Percentiles rank a stretch among this genome's conserved stretches.
phyloP scores from a whole-genome alignment of 2,113 vertebrate species.

The Lepus europaeus region DNA sequence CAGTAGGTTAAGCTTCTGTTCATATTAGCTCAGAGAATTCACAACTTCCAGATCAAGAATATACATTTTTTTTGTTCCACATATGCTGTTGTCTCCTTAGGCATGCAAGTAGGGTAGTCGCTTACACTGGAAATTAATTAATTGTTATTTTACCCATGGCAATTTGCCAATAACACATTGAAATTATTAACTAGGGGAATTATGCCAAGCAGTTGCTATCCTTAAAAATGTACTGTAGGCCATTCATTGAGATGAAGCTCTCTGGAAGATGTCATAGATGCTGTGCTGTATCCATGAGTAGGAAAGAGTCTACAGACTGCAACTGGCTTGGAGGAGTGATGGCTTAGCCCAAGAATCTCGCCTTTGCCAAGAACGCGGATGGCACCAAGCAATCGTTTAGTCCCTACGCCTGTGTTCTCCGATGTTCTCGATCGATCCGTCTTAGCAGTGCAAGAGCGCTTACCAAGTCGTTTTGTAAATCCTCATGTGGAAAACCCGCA shows the following conservation, averaged over 20 bases:
- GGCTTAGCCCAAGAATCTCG: not conserved
- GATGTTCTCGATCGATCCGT: not conserved
- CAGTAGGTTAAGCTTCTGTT: not conserved
- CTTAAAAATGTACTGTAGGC: conserved; percentile 9
- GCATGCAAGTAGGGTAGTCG: not conserved
- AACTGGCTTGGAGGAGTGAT: not conserved
- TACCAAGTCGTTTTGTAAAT: conserved; percentile 1
- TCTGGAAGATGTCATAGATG: not conserved
- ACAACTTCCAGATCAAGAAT: not conserved
- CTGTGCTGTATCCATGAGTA: not conserved
- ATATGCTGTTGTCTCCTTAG: not conserved
- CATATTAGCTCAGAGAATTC: not conserved
- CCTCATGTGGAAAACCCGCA: not conserved
- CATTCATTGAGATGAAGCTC: not conserved
- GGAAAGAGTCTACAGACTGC: not conserved
- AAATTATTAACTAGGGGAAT: not conserved
- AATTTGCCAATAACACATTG: not conserved
- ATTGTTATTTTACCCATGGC: conserved; percentile 28
- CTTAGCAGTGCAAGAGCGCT: not conserved
- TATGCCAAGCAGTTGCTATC: conserved; percentile 12
- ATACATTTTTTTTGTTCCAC: not conserved
- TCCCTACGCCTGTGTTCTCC: conserved; percentile 14
- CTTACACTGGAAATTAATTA: not conserved
- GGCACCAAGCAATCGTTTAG: not conserved
- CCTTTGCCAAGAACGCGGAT: not conserved